Percentiles rank a stretch among this genome's conserved stretches.
These are phyloP conservation scores for Folsomia manolachei DNA, from an alignment of 2,888 invertebrate genomes.

Conservation along the genomic window DNA sequence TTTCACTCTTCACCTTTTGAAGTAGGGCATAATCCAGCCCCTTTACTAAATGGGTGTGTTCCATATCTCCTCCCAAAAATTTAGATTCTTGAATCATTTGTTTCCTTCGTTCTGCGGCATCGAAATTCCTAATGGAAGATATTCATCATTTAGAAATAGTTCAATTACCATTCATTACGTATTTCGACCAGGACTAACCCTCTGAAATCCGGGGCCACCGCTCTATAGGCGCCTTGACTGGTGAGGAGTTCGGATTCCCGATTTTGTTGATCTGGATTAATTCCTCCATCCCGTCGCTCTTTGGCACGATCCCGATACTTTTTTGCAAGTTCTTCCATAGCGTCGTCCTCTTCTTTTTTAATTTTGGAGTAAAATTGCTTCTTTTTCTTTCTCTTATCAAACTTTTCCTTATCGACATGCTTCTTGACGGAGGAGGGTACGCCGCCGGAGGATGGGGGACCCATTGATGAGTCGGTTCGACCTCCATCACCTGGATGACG, in stretches of 20 bases:
- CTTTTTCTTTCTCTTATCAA: slow-evolving; percentile 83
- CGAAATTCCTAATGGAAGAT: slow-evolving; percentile 63
- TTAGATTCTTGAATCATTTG: slow-evolving; percentile 98
- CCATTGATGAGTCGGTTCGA: slow-evolving; percentile 43
- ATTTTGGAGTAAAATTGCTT: slow-evolving; percentile 88
- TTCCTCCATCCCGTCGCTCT: slow-evolving; percentile 81
- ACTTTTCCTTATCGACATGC: slow-evolving; percentile 61
- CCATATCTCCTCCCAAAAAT: slow-evolving; percentile 99
- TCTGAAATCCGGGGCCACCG: slow-evolving; percentile 94
- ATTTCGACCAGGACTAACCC: too few relatives aligned
- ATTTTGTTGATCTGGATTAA: slow-evolving; percentile 74
- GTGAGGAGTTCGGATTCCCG: slow-evolving; percentile 76
- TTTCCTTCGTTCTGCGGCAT: slow-evolving; percentile 89
- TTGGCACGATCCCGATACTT: slow-evolving; percentile 89
- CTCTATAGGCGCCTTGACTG: slow-evolving; percentile 76
- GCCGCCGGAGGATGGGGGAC: slow-evolving; percentile 48
- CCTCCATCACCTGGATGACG: slow-evolving; percentile 61
- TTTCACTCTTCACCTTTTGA: slow-evolving; percentile 87
- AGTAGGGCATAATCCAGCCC: slow-evolving; percentile 88
- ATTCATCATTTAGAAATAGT: not conserved
- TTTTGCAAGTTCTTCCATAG: slow-evolving; percentile 87
- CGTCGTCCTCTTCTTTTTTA: slow-evolving; percentile 92
- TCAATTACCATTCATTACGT: slow-evolving; percentile 22
- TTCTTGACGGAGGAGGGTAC: slow-evolving; percentile 44
- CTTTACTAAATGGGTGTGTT: slow-evolving; percentile 99